Evolutionary conservation across 2,113 vertebrate genomes (phyloP), one percentile per base, ranked within the genome.

Genomic region (Ictidomys tridecemlineatus): DNA sequence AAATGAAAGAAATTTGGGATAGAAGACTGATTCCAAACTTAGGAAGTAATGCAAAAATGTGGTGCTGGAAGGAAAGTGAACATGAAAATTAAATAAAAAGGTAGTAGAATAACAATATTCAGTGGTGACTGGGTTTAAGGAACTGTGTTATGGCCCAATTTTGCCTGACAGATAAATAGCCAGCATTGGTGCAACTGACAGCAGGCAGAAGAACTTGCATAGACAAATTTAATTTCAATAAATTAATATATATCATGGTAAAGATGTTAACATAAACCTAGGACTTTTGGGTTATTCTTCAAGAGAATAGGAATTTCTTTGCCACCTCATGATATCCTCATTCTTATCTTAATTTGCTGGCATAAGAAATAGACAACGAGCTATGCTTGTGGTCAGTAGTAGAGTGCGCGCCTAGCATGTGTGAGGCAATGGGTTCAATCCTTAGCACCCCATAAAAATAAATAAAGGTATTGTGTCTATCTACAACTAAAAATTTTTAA

Each of bases 201-300:
- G 6, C 32, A 24, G 34, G 14, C 32, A 73, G n/a, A 70, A 42
- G 12, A 4, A 10, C 22, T 56, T 78, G 37, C n/a, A 88, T 51
- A 89, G 18, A 91, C 5, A 96, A 2, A 48, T 65, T 79, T 80
- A 65, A 92, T 84, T 95, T 84, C 45, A 82, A 84, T 53, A 73
- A 82, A 42, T 42, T 67, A 78, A n/a, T 11, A 77, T 84, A 39
- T 11, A 77, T 76, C n/a, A 83, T 51, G 34, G 85, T 45, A 42
- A 0, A 86, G 95, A 92, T 18, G 39, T 39, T 61, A 32, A 88
- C 32, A 26, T 72, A 53, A 94, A 84, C 4, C 37, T 63, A 78
- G 14, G 9, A 37, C 11, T 20, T 61, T 63, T 30, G 72, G 34
- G 5, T 7, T 74, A 45, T 78, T 82, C 13, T 67, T 91, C 63